phyloP scores from a whole-genome alignment of 1,140 invertebrate genomes.

The Drosophila pectinifera region DNA sequence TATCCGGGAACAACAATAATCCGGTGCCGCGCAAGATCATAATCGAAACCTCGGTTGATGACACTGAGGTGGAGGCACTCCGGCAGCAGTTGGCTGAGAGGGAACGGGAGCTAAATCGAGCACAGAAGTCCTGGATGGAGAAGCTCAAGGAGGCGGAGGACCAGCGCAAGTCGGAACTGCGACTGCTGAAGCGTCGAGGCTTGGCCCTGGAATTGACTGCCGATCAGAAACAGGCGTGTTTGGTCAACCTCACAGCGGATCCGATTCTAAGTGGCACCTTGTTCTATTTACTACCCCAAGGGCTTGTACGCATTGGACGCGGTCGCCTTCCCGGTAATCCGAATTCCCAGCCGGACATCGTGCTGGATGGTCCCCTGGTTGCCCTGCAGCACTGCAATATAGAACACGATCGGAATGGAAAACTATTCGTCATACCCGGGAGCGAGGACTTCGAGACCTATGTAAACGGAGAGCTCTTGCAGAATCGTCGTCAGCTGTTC shows the following conservation, averaged over 20 bases:
- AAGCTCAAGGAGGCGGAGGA: constrained; percentile 87
- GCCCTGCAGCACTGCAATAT: constrained; percentile 87
- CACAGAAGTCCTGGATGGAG: constrained; percentile 87
- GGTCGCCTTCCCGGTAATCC: constrained; percentile 49
- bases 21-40: constrained; percentile 75
- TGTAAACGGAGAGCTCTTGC: constrained; percentile 88
- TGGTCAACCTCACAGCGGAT: constrained; percentile 90
- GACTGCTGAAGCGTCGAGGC: constrained; percentile 86
- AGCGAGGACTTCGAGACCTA: constrained; percentile 87
- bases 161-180: constrained; percentile 86
- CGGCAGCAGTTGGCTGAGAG: constrained; percentile 87
- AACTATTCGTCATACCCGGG: constrained; percentile 85
- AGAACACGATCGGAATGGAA: constrained; percentile 85
- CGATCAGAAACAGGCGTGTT: constrained; percentile 85
- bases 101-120: constrained; percentile 86
- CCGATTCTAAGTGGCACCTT: constrained; percentile 90
- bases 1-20: constrained; percentile 66
- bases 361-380: constrained; percentile 88
- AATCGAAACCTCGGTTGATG: constrained; percentile 84
- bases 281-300: constrained; percentile 87
- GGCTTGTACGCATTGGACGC: constrained; percentile 85
- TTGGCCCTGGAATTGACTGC: constrained; percentile 86
- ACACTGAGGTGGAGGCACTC: constrained; percentile 85
- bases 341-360: constrained; percentile 86
- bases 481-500: constrained; percentile 77